A percentile compares a stretch with the other conserved stretches of the same genome.
Conservation (phyloP, 2,113 vertebrate genomes). For the Corythoichthys haematopterus region DNA sequence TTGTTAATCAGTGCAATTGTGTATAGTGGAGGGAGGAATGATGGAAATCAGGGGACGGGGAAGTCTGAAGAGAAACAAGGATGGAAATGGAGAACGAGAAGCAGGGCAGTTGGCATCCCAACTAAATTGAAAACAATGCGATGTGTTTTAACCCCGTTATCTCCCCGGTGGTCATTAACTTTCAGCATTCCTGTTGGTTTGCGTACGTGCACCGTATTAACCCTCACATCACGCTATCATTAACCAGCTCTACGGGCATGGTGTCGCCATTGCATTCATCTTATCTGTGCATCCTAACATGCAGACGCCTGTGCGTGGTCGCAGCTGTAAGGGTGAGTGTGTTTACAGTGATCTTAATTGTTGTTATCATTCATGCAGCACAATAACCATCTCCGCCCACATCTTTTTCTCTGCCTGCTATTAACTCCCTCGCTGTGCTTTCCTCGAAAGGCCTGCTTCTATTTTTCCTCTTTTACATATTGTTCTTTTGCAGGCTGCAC, state of each 20-base stretch:
- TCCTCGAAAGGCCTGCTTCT: slow-evolving; percentile 46
- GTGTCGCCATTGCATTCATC: slow-evolving; percentile 35
- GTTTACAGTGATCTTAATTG: slow-evolving; percentile 69
- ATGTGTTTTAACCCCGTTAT: slow-evolving; percentile 65
- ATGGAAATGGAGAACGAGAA: slow-evolving; percentile 40
- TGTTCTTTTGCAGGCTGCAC: slow-evolving; percentile 60
- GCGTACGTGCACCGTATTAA: slow-evolving; percentile 41
- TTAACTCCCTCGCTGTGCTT: slow-evolving; percentile 42
- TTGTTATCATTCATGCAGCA: slow-evolving; percentile 69
- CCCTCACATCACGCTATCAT: slow-evolving; percentile 51
- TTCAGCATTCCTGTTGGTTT: slow-evolving; percentile 26
- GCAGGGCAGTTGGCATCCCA: slow-evolving; percentile 51
- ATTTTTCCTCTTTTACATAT: slow-evolving; percentile 42
- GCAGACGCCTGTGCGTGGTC: slow-evolving; percentile 26
- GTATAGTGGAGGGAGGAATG: slow-evolving; percentile 57
- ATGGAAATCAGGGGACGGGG: slow-evolving; percentile 57
- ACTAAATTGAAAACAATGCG: slow-evolving; percentile 75
- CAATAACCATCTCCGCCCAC: slow-evolving; percentile 58
- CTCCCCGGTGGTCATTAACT: slow-evolving; percentile 66
- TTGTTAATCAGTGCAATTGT: slow-evolving; percentile 68
- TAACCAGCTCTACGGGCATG: slow-evolving; percentile 36
- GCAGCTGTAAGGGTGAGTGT: slow-evolving; percentile 44
- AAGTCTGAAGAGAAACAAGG: slow-evolving; percentile 51
- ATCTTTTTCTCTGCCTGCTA: slow-evolving; percentile 60
- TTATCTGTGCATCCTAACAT: slow-evolving; percentile 15